These are phyloP conservation scores for Paramormyrops kingsleyae DNA, from an alignment of 2,113 vertebrate species.

Conservation along the genomic window DNA sequence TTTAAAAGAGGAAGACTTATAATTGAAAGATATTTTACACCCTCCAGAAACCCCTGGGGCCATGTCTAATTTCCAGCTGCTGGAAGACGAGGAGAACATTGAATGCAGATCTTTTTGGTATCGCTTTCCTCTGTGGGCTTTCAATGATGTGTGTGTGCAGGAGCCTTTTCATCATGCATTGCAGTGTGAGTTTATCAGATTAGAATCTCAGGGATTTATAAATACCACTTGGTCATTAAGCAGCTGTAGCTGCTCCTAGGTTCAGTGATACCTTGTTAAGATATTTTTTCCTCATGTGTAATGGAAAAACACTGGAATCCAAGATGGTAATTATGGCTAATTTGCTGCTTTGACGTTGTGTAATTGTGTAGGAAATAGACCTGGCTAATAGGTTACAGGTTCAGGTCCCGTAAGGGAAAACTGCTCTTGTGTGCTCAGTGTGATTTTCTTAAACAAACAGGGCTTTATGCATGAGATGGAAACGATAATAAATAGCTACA, in stretches of 20 bases:
- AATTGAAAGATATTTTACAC: not conserved
- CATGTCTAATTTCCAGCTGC: not conserved
- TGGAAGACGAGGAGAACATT: not conserved
- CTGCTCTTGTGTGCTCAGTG: not conserved
- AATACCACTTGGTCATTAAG: not conserved
- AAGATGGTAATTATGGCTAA: not conserved
- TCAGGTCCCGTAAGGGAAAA: not conserved
- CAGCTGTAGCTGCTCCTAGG: not conserved
- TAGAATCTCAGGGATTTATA: not conserved
- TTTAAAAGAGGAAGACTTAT: not conserved
- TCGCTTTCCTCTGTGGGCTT: not conserved
- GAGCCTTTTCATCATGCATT: not conserved
- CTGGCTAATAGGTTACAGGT: not conserved
- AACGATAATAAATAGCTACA: not conserved
- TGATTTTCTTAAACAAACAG: not conserved
- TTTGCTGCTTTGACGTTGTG: not conserved
- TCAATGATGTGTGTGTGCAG: not conserved
- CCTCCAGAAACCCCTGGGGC: not conserved
- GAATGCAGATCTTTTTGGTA: not conserved
- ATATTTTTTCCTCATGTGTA: constrained; percentile 6
- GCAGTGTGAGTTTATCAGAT: not conserved
- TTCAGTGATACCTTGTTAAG: not conserved
- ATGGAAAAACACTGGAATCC: not conserved
- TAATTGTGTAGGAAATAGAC: constrained; percentile 7
- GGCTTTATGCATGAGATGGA: not conserved